Evolutionary conservation across 2,113 vertebrate species (phyloP).

Genomic region (Uria lomvia): DNA sequence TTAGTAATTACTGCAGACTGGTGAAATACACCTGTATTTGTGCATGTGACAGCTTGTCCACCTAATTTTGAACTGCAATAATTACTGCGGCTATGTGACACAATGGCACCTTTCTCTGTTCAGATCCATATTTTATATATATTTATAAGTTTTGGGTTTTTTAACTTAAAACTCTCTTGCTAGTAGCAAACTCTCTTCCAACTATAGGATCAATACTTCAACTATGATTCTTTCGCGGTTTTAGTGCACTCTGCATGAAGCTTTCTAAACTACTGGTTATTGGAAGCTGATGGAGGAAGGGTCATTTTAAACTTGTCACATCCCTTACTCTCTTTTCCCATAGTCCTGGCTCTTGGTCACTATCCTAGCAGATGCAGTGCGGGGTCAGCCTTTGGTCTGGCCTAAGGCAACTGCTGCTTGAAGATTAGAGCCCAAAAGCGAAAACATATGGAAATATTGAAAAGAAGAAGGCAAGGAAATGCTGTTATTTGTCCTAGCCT

Average conservation of each 20-base stretch:
- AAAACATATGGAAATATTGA: neutral
- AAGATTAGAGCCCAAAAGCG: neutral
- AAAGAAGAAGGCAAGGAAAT: neutral
- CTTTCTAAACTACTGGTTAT: neutral
- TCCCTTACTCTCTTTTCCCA: neutral
- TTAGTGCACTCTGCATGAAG: neutral
- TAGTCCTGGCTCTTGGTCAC: neutral
- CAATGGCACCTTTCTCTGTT: neutral
- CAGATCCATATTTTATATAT: neutral
- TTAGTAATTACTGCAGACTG: neutral
- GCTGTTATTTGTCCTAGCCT: neutral
- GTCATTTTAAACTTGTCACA: neutral
- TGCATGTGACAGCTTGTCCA: neutral
- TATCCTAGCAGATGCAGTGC: neutral
- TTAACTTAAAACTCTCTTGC: neutral
- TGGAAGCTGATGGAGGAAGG: neutral
- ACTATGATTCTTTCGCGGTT: neutral
- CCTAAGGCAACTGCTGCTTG: neutral
- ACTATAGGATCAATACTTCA: neutral
- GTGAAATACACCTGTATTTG: neutral
- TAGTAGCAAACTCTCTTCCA: neutral
- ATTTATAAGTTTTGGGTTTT: neutral
- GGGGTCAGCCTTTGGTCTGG: neutral
- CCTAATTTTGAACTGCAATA: neutral
- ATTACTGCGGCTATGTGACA: neutral